These are phyloP conservation scores for Ophion costatus DNA, from an alignment of 2,888 invertebrate species.

Conservation along the genomic window DNA sequence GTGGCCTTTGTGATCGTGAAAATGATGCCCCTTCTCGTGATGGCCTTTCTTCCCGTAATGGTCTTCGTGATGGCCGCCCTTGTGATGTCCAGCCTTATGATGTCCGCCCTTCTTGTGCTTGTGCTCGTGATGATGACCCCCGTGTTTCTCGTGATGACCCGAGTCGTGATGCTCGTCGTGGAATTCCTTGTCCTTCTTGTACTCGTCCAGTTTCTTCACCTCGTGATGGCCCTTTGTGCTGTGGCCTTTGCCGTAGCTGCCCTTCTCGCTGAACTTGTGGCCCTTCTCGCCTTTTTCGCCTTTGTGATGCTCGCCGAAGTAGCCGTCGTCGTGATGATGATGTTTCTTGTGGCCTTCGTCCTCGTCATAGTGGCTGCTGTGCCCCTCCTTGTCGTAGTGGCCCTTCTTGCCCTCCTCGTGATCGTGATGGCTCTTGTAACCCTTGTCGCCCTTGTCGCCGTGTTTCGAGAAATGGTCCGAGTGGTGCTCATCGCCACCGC, in stretches of 20 bases:
- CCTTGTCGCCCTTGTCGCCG: conserved; percentile 89
- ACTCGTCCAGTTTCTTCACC: conserved; percentile 93
- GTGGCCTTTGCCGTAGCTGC: conserved; percentile 93
- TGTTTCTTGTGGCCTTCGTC: conserved; percentile 87
- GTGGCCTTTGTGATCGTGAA: conserved; percentile 92
- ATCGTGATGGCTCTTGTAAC: conserved; percentile 89
- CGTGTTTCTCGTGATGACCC: conserved; percentile 92
- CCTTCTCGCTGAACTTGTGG: conserved; percentile 88
- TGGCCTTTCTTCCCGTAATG: conserved; percentile 93
- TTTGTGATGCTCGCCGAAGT: conserved; percentile 87
- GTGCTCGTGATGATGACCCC: conserved; percentile 91
- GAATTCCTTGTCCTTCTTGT: conserved; percentile 94
- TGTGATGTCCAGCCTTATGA: conserved; percentile 92
- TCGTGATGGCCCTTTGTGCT: conserved; percentile 94
- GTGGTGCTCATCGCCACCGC: conserved; percentile 88
- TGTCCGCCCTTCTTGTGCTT: conserved; percentile 93
- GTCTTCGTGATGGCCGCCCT: conserved; percentile 90
- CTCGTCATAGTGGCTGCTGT: conserved; percentile 87
- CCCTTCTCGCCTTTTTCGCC: conserved; percentile 89
- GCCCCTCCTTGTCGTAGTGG: conserved; percentile 89
- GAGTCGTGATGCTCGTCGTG: conserved; percentile 93
- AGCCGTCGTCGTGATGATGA: conserved; percentile 88
- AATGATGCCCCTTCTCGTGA: conserved; percentile 92
- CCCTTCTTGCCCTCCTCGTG: conserved; percentile 89
- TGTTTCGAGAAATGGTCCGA: conserved; percentile 87